Evolutionary conservation across 1,140 invertebrate species (phyloP).

Genomic region (Drosophila athabasca): DNA sequence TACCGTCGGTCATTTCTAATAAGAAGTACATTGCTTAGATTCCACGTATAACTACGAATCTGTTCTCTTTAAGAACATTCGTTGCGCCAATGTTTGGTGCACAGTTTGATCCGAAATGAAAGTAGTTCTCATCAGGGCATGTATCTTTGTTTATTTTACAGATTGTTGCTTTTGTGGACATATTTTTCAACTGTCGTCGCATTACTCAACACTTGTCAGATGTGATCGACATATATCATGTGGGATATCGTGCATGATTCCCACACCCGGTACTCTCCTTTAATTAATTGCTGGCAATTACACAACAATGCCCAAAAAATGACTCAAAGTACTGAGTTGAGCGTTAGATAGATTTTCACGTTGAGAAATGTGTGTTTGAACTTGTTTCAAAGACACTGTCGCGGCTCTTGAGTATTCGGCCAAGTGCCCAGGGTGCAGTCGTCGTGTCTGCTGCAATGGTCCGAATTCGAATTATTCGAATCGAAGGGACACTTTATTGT

Average conservation of each 20-base stretch:
- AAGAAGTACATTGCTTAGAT: too few relatives aligned
- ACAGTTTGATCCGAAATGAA: too few relatives aligned
- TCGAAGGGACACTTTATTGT: constrained; percentile 56
- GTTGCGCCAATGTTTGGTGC: too few relatives aligned
- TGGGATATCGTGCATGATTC: constrained; percentile 14
- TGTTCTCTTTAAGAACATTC: too few relatives aligned
- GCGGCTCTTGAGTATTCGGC: constrained; percentile 10
- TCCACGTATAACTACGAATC: too few relatives aligned
- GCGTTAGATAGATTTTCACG: constrained; percentile 33
- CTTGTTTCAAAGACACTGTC: constrained; percentile 8
- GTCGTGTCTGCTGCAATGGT: constrained; percentile 45
- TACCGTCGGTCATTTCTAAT: too few relatives aligned
- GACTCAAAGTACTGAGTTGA: constrained; percentile 36
- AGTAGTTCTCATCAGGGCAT: too few relatives aligned
- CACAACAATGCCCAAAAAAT: constrained; percentile 35
- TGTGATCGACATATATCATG: too few relatives aligned
- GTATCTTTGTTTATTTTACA: too few relatives aligned
- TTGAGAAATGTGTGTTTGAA: constrained; percentile 64
- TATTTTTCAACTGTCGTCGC: too few relatives aligned
- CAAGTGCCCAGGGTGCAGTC: constrained; percentile 35
- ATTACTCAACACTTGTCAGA: too few relatives aligned
- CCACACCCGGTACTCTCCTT: constrained; percentile 22
- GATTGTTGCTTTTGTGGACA: too few relatives aligned
- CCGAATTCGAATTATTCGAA: constrained; percentile 35
- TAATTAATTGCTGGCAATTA: constrained; percentile 72